Evolutionary conservation across 53 echinoderm and acorn worm genomes (phyloP).

Genomic region (Glandiceps talaboti): DNA sequence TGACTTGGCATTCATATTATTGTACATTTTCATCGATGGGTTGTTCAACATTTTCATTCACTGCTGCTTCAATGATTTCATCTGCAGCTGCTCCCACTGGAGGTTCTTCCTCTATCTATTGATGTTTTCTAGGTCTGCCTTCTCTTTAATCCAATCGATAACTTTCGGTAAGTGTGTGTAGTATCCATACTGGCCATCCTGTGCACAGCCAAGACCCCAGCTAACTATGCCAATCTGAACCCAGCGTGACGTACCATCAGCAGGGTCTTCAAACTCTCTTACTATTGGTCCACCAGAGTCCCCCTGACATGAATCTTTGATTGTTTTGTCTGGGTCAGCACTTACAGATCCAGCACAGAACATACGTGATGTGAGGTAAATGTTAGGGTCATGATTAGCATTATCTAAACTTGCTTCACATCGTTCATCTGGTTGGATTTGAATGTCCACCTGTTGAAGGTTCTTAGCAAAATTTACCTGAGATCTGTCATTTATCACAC

Average conservation of each 20-base stretch:
- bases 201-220: not conserved
- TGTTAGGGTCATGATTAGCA: constrained; percentile 41
- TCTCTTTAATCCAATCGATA: not conserved
- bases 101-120: too few relatives aligned
- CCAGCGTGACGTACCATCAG: constrained; percentile 2
- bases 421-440: constrained; percentile 42
- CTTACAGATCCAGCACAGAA: constrained; percentile 61
- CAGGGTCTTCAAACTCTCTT: constrained; percentile 35
- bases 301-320: constrained; percentile 78
- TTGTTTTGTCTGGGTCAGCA: constrained; percentile 43
- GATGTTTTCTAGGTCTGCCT: too few relatives aligned
- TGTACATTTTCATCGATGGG: too few relatives aligned
- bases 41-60: too few relatives aligned
- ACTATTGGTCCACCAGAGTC: constrained; percentile 95
- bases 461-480: constrained; percentile 47
- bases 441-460: constrained; percentile 77
- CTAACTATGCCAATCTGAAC: not conserved
- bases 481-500: constrained; percentile 60
- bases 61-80: too few relatives aligned
- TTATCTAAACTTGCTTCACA: constrained; percentile 52
- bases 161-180: not conserved
- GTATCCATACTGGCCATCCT: not conserved
- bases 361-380: constrained; percentile 70
- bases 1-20: too few relatives aligned
- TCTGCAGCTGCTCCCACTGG: too few relatives aligned